Conservation (phyloP, 2,797 vertebrate genomes). For the Rhinichthys osculus region DNA sequence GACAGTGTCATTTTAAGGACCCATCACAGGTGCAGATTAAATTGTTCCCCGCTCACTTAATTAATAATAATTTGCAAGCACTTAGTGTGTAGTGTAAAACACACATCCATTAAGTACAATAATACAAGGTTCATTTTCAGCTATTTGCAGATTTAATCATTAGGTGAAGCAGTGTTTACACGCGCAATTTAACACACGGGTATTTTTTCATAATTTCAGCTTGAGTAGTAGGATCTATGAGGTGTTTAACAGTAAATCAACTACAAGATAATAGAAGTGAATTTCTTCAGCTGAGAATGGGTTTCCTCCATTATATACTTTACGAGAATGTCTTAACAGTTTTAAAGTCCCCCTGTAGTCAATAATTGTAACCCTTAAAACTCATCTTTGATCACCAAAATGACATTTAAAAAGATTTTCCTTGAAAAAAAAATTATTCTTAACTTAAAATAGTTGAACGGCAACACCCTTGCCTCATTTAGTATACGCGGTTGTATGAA, state of each 20-base stretch:
- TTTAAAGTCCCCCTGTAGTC: neutral
- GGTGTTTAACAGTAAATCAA: conserved; percentile 33
- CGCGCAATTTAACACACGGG: conserved; percentile 13
- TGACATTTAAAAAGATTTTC: too few relatives aligned
- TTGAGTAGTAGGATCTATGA: conserved; percentile 11
- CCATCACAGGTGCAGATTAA: conserved; percentile 3
- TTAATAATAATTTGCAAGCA: conserved; percentile 19
- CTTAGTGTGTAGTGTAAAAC: conserved; percentile 27
- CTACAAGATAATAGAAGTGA: neutral
- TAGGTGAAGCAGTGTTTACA: conserved; percentile 2
- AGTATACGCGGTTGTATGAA: too few relatives aligned
- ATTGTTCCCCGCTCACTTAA: conserved; percentile 6
- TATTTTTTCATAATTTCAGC: conserved; percentile 2
- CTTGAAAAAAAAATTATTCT: too few relatives aligned
- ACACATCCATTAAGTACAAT: conserved; percentile 26
- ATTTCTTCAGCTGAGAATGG: neutral
- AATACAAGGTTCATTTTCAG: neutral
- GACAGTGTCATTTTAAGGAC: conserved; percentile 16
- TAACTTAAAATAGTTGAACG: too few relatives aligned
- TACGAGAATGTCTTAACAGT: neutral
- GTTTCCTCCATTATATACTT: neutral
- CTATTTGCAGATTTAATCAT: conserved; percentile 21
- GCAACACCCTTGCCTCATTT: too few relatives aligned
- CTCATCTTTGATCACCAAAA: too few relatives aligned
- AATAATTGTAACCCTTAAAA: too few relatives aligned